Percentiles rank a stretch among this genome's conserved stretches.
Conservation (phyloP, 2,113 vertebrate genomes). For the Felis chaus region DNA sequence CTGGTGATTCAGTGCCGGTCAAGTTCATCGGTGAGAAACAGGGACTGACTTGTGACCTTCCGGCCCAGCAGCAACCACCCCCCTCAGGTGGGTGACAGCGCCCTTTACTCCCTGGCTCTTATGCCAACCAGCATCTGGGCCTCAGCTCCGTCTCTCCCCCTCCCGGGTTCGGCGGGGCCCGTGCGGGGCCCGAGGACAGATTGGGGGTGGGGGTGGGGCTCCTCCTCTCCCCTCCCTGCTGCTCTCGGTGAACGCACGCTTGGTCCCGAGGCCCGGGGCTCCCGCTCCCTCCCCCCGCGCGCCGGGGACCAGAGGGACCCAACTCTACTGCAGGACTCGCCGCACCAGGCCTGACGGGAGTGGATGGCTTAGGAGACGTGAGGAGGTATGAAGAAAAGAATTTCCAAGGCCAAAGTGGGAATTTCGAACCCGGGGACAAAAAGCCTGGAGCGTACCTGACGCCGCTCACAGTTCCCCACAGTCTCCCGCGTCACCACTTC, state of each 20-base stretch:
- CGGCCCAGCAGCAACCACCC: background rate
- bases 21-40: background rate
- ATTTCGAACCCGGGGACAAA: background rate
- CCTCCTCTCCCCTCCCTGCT: fast-evolving
- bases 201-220: background rate
- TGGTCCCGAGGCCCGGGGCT: background rate
- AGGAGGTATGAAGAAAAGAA: background rate
- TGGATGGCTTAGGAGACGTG: background rate
- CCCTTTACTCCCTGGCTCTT: too few relatives aligned
- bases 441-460: background rate
- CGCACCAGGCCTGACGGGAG: too few relatives aligned
- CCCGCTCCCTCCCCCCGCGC: fast-evolving
- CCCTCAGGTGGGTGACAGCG: background rate
- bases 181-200: fast-evolving
- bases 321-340: fast-evolving
- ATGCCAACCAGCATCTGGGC: background rate
- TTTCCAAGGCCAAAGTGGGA: background rate
- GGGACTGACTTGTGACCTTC: background rate
- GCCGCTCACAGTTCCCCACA: fast-evolving
- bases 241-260: fast-evolving
- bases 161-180: background rate
- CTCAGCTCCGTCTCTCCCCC: fast-evolving
- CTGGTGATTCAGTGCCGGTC: background rate
- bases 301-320: fast-evolving
- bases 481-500: fast-evolving